These are phyloP conservation scores for Gymnocephalus cernua DNA, from an alignment of 2,113 vertebrate species.

Conservation along the genomic window DNA sequence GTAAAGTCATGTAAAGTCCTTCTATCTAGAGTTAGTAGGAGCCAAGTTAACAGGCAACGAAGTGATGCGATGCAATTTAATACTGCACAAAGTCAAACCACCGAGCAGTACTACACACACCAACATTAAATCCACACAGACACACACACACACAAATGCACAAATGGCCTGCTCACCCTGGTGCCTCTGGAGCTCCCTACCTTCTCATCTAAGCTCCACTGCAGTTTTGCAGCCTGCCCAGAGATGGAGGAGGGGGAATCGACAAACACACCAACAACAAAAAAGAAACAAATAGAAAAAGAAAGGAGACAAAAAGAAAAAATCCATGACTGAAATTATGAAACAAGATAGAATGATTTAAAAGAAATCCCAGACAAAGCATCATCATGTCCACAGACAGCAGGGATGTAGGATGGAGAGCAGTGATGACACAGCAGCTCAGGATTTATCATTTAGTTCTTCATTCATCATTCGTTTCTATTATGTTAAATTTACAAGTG, in stretches of 20 bases:
- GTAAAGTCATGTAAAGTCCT: too few relatives aligned
- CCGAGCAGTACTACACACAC: conserved; percentile 60
- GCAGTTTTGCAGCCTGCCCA: conserved; percentile 85
- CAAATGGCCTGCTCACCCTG: conserved; percentile 82
- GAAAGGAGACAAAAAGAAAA: conserved; percentile 57
- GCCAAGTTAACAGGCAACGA: conserved; percentile 15
- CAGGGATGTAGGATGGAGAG: conserved; percentile 53
- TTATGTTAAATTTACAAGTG: neutral
- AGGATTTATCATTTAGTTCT: conserved; percentile 22
- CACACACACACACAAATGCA: conserved; percentile 61
- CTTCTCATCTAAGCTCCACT: conserved; percentile 87
- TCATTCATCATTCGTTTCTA: neutral
- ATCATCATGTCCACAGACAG: conserved; percentile 40
- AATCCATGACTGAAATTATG: conserved; percentile 68
- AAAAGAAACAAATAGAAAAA: conserved; percentile 58
- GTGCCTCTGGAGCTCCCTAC: conserved; percentile 82
- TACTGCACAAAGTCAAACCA: conserved; percentile 58
- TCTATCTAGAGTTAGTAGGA: conserved; percentile 59
- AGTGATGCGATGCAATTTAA: conserved; percentile 36
- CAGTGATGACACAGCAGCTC: conserved; percentile 51
- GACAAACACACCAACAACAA: conserved; percentile 60
- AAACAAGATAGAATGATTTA: conserved; percentile 52
- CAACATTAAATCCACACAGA: conserved; percentile 47
- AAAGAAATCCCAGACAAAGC: conserved; percentile 47
- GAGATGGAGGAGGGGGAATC: conserved; percentile 66